Percentiles rank a stretch among this genome's conserved stretches.
Evolutionary conservation across 2,113 vertebrate genomes (phyloP).

Genomic region (Ceratotherium simum): DNA sequence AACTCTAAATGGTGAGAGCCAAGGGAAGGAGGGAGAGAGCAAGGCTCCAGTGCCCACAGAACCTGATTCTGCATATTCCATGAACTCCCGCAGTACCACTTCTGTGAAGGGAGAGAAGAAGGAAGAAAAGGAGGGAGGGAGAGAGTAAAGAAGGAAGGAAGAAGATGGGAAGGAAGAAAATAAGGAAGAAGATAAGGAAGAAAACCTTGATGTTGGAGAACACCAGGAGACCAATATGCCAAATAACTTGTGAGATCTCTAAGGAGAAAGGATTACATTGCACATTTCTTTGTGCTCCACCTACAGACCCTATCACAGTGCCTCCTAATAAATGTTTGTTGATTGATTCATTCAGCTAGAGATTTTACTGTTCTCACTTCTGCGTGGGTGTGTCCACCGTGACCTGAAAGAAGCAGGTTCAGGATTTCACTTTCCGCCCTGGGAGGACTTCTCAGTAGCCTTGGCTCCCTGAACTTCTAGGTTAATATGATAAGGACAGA

Average conservation of each 20-base stretch:
- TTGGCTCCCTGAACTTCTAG: not conserved
- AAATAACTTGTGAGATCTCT: not conserved
- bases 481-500: not conserved
- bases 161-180: not conserved
- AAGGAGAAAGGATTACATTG: not conserved
- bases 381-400: not conserved
- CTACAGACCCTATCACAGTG: no score
- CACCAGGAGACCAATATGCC: not conserved
- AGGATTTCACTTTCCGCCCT: not conserved
- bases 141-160: not conserved
- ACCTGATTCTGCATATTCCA: not conserved
- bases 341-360: not conserved
- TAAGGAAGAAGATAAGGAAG: not conserved
- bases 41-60: not conserved
- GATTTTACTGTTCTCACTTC: not conserved
- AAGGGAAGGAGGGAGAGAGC: not conserved
- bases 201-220: not conserved
- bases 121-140: not conserved
- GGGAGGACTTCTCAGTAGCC: not conserved
- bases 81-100: not conserved
- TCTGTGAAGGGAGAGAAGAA: not conserved
- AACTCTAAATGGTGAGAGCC: not conserved
- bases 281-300: not conserved
- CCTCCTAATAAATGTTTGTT: not conserved
- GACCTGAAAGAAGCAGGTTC: not conserved